A percentile compares a stretch with the other conserved stretches of the same genome.
Evolutionary conservation across 2,113 vertebrate species (phyloP).

Genomic region (Sturnira hondurensis): DNA sequence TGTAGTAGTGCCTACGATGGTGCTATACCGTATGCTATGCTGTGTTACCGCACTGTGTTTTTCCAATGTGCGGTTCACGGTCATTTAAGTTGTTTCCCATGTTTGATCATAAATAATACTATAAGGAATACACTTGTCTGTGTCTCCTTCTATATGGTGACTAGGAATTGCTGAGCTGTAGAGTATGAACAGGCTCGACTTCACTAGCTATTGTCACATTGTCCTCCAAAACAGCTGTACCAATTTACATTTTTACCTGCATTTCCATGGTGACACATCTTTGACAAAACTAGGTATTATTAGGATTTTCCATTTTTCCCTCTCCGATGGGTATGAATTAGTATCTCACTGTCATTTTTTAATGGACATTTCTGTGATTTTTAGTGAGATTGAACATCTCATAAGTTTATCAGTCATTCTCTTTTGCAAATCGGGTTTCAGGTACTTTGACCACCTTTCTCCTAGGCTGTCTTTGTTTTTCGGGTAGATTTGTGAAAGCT

Average conservation of each 20-base stretch:
- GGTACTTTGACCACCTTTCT: background rate
- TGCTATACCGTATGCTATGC: too few species aligned
- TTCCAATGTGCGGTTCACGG: background rate
- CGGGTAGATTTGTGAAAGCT: background rate
- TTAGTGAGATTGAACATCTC: background rate
- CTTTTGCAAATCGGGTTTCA: background rate
- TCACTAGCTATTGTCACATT: background rate
- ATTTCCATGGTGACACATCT: background rate
- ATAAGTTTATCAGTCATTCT: background rate
- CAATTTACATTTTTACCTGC: background rate
- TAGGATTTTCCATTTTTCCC: background rate
- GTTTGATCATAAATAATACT: background rate
- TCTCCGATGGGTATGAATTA: background rate
- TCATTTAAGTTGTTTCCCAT: background rate
- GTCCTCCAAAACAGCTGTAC: background rate
- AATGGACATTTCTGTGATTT: background rate
- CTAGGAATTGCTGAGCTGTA: background rate
- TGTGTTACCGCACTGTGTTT: background rate
- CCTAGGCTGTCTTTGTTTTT: background rate
- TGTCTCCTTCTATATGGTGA: background rate
- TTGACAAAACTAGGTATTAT: background rate
- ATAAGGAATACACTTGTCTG: background rate
- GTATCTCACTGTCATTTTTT: background rate
- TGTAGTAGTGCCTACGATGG: fast-evolving
- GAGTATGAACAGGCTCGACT: background rate